phyloP scores from a whole-genome alignment of 2,888 invertebrate genomes.

The Synergus japonicus region DNA sequence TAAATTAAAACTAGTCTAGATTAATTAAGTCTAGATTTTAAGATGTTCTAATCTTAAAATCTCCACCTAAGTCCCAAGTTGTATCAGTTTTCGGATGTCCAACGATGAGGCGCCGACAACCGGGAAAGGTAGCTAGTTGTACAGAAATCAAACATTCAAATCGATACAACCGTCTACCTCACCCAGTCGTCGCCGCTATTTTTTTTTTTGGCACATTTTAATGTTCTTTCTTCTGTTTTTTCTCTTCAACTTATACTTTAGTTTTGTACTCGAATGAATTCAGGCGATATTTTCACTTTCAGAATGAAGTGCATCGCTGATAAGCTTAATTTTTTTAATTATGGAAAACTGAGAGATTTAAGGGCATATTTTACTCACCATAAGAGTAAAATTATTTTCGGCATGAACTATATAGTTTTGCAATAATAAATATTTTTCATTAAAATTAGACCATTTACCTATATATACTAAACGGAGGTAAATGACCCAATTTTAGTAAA shows the following conservation, averaged over 20 bases:
- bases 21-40: background rate
- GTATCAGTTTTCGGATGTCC: slow-evolving; percentile 46
- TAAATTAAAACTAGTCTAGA: background rate
- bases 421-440: too few relatives aligned
- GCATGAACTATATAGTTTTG: too few relatives aligned
- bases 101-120: slow-evolving; percentile 78
- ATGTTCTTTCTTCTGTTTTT: slow-evolving; percentile 58
- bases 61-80: background rate
- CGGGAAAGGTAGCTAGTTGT: slow-evolving; percentile 98
- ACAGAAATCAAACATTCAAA: slow-evolving; percentile 91
- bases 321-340: too few relatives aligned
- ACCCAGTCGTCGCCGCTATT: slow-evolving; percentile 82
- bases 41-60: background rate
- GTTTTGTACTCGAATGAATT: slow-evolving; percentile 36
- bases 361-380: too few relatives aligned
- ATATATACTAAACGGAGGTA: too few relatives aligned
- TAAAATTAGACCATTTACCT: too few relatives aligned
- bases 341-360: too few relatives aligned
- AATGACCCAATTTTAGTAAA: too few relatives aligned
- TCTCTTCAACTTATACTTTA: slow-evolving; percentile 47
- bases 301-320: too few relatives aligned
- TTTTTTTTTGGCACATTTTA: slow-evolving; percentile 37
- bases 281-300: background rate
- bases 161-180: slow-evolving; percentile 99
- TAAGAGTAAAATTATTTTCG: too few relatives aligned